These are phyloP conservation scores for Heliconius congener DNA, from an alignment of 1,140 invertebrate species.

Conservation along the genomic window DNA sequence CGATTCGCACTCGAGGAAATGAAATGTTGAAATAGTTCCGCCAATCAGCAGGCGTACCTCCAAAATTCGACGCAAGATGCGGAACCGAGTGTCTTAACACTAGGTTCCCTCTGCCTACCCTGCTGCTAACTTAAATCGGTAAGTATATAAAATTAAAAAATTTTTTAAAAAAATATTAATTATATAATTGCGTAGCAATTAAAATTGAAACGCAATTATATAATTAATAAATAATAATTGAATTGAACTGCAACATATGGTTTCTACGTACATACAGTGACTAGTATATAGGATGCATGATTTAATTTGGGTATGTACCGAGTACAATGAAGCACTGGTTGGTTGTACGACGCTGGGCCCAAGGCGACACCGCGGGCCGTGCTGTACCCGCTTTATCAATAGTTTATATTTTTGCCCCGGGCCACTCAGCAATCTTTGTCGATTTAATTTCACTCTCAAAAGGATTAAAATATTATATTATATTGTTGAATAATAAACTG, in stretches of 20 bases:
- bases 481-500: neutral
- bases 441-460: constrained; percentile 13
- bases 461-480: neutral
- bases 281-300: neutral
- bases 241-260: neutral
- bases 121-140: too few species aligned
- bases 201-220: too few species aligned
- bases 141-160: too few species aligned
- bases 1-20: too few species aligned
- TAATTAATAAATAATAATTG: too few species aligned
- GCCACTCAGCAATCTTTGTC: constrained; percentile 22
- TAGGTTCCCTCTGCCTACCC: too few species aligned
- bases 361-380: constrained; percentile 37
- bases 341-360: constrained; percentile 42
- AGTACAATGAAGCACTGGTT: constrained; percentile 35
- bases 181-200: too few species aligned
- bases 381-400: constrained; percentile 53
- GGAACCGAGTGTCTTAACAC: too few species aligned
- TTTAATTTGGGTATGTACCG: constrained; percentile 19
- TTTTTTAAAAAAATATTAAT: too few species aligned
- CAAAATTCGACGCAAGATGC: too few species aligned
- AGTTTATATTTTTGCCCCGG: constrained; percentile 53
- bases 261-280: neutral
- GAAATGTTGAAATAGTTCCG: too few species aligned
- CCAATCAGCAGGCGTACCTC: too few species aligned